Conservation (phyloP, 2,888 invertebrate genomes). For the Isotomurus palustris region DNA sequence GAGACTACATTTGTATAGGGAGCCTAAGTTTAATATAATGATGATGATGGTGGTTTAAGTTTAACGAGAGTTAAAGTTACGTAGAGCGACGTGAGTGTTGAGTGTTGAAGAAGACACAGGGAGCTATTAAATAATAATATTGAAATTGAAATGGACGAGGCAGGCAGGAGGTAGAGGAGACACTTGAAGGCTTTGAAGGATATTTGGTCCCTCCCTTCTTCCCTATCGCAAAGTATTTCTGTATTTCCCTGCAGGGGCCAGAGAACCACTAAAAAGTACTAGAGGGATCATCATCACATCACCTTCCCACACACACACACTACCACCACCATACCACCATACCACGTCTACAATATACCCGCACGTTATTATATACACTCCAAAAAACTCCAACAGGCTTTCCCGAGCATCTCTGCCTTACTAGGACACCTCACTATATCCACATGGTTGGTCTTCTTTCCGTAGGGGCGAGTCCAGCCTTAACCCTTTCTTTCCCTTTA, state of each 20-base stretch:
- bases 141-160: not conserved
- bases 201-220: conserved; percentile 36
- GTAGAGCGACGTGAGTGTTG: not conserved
- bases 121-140: not conserved
- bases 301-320: not conserved
- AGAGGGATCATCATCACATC: no score
- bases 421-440: not conserved
- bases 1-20: no score
- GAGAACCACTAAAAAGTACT: no score
- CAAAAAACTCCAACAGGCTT: not conserved
- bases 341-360: no score
- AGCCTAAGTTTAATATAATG: no score
- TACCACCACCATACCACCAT: no score
- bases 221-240: not conserved
- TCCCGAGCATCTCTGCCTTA: not conserved
- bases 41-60: no score
- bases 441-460: no score
- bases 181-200: conserved; percentile 35
- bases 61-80: not conserved
- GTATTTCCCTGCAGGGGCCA: conserved; percentile 36
- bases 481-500: no score
- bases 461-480: no score
- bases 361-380: not conserved
- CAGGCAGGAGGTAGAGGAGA: conserved; percentile 11
- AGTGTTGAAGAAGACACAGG: not conserved